Conservation (phyloP, 2,888 invertebrate genomes). For the Allygus modestus region DNA sequence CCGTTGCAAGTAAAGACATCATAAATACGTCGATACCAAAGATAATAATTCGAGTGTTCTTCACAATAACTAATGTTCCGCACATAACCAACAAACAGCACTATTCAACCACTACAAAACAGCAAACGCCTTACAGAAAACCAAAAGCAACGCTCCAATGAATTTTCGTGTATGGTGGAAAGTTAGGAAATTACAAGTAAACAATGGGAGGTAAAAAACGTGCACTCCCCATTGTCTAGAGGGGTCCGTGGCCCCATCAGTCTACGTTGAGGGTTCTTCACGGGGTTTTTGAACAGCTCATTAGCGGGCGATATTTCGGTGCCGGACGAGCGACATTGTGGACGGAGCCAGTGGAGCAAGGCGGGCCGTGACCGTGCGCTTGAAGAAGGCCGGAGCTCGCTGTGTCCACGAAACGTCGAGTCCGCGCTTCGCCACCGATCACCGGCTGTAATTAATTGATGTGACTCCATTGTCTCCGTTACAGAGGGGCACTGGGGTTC, state of each 20-base stretch:
- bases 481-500: neutral
- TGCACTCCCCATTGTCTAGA: slow-evolving; percentile 13
- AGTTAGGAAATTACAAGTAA: slow-evolving; percentile 36
- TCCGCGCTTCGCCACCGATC: slow-evolving; percentile 12
- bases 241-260: slow-evolving; percentile 36
- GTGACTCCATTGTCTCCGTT: slow-evolving; percentile 1
- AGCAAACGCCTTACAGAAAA: neutral
- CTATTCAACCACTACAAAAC: too few species aligned
- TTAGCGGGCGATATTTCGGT: slow-evolving; percentile 55
- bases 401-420: slow-evolving; percentile 38
- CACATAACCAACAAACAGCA: too few species aligned
- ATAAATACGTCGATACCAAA: too few species aligned
- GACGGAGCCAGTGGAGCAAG: slow-evolving; percentile 43
- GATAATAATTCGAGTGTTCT: too few species aligned
- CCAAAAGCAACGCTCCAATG: neutral
- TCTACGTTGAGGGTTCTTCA: slow-evolving; percentile 38
- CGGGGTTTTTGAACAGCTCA: slow-evolving; percentile 54
- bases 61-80: too few species aligned
- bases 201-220: slow-evolving; percentile 34
- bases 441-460: neutral
- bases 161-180: slow-evolving; percentile 18
- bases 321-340: slow-evolving; percentile 41
- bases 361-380: slow-evolving; percentile 21
- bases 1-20: too few species aligned
- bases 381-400: slow-evolving; percentile 18